Conservation (phyloP, 2,113 vertebrate genomes). For the Laticauda laticaudata region DNA sequence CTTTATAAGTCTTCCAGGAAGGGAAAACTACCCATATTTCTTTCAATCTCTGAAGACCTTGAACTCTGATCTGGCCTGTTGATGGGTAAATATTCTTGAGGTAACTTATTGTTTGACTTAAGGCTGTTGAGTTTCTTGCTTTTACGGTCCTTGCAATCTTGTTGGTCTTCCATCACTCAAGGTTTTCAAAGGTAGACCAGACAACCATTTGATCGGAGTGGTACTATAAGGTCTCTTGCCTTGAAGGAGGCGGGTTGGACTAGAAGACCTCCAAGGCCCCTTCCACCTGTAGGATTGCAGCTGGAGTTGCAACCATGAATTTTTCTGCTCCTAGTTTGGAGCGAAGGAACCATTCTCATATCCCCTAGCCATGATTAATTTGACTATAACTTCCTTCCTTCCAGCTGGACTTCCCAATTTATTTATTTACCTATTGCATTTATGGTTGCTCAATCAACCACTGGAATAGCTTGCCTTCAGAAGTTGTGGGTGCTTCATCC, state of each 20-base stretch:
- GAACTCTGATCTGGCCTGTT: too few species aligned
- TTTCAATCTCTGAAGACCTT: background rate
- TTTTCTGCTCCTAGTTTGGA: background rate
- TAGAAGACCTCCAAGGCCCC: background rate
- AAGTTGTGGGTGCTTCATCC: background rate
- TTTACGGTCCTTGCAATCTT: background rate
- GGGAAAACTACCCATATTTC: background rate
- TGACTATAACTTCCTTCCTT: background rate
- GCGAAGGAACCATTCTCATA: background rate
- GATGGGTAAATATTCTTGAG: background rate
- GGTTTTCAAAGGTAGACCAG: too few species aligned
- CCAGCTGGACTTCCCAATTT: background rate
- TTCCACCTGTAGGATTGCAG: background rate
- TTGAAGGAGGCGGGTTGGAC: too few species aligned
- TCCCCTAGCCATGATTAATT: background rate
- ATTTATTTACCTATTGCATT: background rate
- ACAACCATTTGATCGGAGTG: too few species aligned
- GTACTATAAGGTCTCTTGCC: background rate
- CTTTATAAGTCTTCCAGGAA: background rate
- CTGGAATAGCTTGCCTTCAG: too few species aligned
- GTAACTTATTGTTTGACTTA: background rate
- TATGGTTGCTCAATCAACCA: background rate
- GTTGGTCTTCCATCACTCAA: too few species aligned
- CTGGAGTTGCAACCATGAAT: background rate
- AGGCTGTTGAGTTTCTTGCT: background rate